Evolutionary conservation across 2,888 invertebrate species (phyloP).

Genomic region (Drosophila ustulata): DNA sequence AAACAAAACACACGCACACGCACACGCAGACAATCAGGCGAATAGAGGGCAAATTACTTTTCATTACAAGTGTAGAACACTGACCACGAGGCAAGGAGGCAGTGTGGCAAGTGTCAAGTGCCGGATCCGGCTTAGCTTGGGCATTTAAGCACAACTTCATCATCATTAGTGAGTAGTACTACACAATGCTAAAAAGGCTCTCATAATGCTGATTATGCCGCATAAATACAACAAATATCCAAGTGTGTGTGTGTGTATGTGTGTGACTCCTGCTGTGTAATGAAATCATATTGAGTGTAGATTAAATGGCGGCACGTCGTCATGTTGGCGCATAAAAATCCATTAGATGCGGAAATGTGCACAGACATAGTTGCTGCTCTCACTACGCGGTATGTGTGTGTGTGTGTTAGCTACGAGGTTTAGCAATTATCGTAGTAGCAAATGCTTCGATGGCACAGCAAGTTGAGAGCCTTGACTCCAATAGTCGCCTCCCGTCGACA

Average conservation of each 20-base stretch:
- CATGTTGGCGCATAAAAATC: constrained; percentile 69
- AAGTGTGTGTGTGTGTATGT: constrained; percentile 20
- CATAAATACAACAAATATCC: constrained; percentile 60
- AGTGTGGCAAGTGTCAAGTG: constrained; percentile 65
- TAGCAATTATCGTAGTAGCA: constrained; percentile 71
- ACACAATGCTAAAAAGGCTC: constrained; percentile 61
- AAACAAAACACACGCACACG: constrained; percentile 77
- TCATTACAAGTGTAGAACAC: constrained; percentile 71
- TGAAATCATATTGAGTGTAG: constrained; percentile 77
- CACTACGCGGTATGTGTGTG: constrained; percentile 7
- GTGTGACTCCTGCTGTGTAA: constrained; percentile 65
- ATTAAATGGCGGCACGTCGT: constrained; percentile 77
- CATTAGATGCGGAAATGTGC: constrained; percentile 71
- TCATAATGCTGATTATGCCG: constrained; percentile 75
- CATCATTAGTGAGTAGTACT: constrained; percentile 68
- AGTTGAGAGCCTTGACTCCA: constrained; percentile 50
- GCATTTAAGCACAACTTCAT: constrained; percentile 78
- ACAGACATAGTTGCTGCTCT: constrained; percentile 19
- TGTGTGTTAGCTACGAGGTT: constrained; percentile 40
- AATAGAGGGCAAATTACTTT: constrained; percentile 74
- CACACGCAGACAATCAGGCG: constrained; percentile 68
- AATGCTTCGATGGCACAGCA: constrained; percentile 60
- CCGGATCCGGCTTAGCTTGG: constrained; percentile 57
- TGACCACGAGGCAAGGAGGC: constrained; percentile 41
- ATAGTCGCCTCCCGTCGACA: constrained; percentile 28